A percentile compares a stretch with the other conserved stretches of the same genome.
Evolutionary conservation across 2,888 invertebrate genomes (phyloP).

Genomic region (Drosophila paranaensis): DNA sequence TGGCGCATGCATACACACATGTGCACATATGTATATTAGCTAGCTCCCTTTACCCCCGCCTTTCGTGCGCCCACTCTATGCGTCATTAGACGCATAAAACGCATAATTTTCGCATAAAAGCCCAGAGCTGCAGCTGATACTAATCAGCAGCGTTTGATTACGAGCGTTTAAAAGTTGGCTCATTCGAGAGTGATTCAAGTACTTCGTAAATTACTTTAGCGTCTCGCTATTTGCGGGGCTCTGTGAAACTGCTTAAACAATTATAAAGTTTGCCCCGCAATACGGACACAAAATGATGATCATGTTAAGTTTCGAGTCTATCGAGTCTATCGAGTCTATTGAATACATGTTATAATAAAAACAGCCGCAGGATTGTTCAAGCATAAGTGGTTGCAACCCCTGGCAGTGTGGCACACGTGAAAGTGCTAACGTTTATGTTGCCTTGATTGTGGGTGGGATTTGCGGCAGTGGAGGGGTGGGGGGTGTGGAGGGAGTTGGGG

Average conservation of each 20-base stretch:
- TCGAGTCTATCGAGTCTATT: constrained; percentile 19
- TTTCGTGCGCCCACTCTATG: not conserved
- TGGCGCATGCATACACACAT: constrained; percentile 30
- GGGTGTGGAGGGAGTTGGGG: not conserved
- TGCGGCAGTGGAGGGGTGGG: not conserved
- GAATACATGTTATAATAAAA: constrained; percentile 23
- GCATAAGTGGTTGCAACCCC: constrained; percentile 38
- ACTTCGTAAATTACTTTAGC: constrained; percentile 13
- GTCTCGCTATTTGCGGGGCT: not conserved
- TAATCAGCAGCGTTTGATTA: constrained; percentile 23
- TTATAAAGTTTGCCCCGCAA: constrained; percentile 5
- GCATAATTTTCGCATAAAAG: constrained; percentile 42
- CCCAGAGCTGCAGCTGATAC: constrained; percentile 26
- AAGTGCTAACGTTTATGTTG: constrained; percentile 14
- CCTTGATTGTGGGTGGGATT: not conserved
- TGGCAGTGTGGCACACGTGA: constrained; percentile 33
- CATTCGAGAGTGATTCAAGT: constrained; percentile 19
- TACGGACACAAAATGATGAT: not conserved
- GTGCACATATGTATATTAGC: constrained; percentile 28
- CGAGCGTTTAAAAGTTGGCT: not conserved
- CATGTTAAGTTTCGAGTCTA: constrained; percentile 16
- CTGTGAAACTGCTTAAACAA: not conserved
- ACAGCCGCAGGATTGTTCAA: constrained; percentile 10
- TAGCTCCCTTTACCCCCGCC: not conserved
- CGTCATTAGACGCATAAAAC: constrained; percentile 47